Base-by-base conservation (phyloP, 2,888 invertebrate genomes). In the Hofmannophila pseudospretella region DNA sequence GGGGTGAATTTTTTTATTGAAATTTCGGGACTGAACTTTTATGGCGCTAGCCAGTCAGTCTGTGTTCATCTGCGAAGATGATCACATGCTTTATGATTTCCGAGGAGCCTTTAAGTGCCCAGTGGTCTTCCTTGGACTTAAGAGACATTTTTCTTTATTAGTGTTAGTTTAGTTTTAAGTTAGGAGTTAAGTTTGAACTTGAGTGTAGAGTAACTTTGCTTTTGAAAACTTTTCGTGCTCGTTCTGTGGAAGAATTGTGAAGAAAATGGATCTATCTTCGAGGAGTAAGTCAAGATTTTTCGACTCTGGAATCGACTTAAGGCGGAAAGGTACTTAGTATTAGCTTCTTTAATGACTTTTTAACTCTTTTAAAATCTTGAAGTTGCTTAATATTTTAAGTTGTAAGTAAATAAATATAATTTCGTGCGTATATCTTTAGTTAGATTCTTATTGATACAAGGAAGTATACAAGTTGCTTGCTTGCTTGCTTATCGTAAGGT, bases 241-340 rank as follows among this genome's bases (percentile, higher is more conserved):
- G 37, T 52, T 51, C 45, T 55, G 65, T 57, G 65, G 49, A 54
- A 48, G 39, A 31, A 51, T 63, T 45, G 23, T 30, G 38, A 47
- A 54, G 57, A 65, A 54, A 54, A 86, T 86, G 86, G 86, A 86
- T 75, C 77, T 86, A 43, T 82, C 86, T 47, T 65, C 84, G 64
- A 58, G 86, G 72, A 82, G 86, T 85, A 86, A 86, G 84, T 86
- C 86, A 80, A 86, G 86, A 84, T 86, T 86, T 85, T 86, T 82
- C 76, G 86, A 86, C 82, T 86, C 86, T 66, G 86, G 86, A 58
- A 86, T 86, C 79, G 79, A 81, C 70, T 64, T 85, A 64, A 73
- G 85, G 51, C 82, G 86, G 67, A 86, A 85, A 86, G 86, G 86
- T 86, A 86, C 60, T 32, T 23, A 7, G 16, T 16, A 16, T 23